phyloP scores from a whole-genome alignment of 1,140 invertebrate species.

The Lepeophtheirus salmonis region DNA sequence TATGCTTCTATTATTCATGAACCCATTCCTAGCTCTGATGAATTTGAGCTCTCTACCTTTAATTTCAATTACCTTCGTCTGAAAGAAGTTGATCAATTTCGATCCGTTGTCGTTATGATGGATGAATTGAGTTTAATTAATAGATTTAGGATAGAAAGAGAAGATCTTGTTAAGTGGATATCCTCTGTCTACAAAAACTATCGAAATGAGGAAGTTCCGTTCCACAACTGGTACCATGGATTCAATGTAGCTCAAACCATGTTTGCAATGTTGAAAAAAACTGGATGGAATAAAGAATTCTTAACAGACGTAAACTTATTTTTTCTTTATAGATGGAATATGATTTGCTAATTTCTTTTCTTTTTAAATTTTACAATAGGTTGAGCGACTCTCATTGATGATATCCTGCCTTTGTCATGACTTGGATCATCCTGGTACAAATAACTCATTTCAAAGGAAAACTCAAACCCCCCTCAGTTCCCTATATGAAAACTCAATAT shows the following conservation, averaged over 20 bases:
- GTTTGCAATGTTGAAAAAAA: slow-evolving; percentile 69
- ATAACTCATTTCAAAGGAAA: slow-evolving; percentile 31
- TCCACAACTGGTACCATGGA: slow-evolving; percentile 88
- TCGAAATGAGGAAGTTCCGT: slow-evolving; percentile 55
- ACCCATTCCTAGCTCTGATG: background rate
- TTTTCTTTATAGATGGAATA: background rate
- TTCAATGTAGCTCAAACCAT: slow-evolving; percentile 90
- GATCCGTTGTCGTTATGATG: slow-evolving; percentile 32
- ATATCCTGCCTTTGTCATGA: slow-evolving; percentile 27
- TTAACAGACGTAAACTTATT: background rate
- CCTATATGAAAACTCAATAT: slow-evolving; percentile 11
- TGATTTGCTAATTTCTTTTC: slow-evolving; percentile 23
- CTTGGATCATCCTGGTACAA: slow-evolving; percentile 30
- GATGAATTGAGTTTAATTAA: slow-evolving; percentile 26
- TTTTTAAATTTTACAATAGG: slow-evolving; percentile 25
- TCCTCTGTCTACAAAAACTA: slow-evolving; percentile 90
- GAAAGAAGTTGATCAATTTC: slow-evolving; percentile 20
- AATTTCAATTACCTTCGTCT: slow-evolving; percentile 5
- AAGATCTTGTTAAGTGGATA: slow-evolving; percentile 43
- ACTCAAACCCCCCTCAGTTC: slow-evolving; percentile 5
- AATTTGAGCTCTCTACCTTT: background rate
- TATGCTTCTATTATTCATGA: background rate
- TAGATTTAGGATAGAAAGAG: slow-evolving; percentile 20
- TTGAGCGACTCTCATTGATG: slow-evolving; percentile 26
- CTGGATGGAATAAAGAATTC: slow-evolving; percentile 12